A percentile compares a stretch with the other conserved stretches of the same genome.
These are phyloP conservation scores for Silurus meridionalis DNA, from an alignment of 2,113 vertebrate species.

Conservation along the genomic window DNA sequence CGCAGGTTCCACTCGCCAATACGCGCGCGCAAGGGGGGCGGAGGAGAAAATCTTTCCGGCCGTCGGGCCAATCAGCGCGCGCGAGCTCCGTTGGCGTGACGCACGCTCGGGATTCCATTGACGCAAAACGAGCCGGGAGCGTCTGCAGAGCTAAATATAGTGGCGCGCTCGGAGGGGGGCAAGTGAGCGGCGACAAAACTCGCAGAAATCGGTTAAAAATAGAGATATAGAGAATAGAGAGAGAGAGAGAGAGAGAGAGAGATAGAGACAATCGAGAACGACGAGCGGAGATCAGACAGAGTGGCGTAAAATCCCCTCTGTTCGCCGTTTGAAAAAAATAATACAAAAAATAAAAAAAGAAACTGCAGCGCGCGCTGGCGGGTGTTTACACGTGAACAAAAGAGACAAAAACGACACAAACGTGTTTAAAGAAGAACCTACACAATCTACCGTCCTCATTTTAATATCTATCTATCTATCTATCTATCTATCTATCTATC, in stretches of 20 bases:
- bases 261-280: neutral
- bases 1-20: conserved; percentile 69
- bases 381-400: conserved; percentile 11
- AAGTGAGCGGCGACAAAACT: conserved; percentile 7
- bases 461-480: neutral
- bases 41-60: conserved; percentile 78
- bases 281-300: conserved; percentile 11
- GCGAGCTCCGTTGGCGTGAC: conserved; percentile 78
- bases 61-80: conserved; percentile 68
- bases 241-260: conserved; percentile 44
- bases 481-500: neutral
- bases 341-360: neutral
- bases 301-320: neutral
- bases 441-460: neutral
- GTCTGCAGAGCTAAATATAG: conserved; percentile 83
- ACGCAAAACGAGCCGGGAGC: conserved; percentile 77
- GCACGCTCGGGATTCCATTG: conserved; percentile 95
- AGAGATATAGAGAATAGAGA: conserved; percentile 45
- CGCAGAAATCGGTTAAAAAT: conserved; percentile 74
- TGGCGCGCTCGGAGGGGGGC: neutral
- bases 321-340: neutral
- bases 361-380: neutral
- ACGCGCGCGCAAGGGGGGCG: conserved; percentile 65
- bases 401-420: neutral
- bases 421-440: neutral